Base-by-base conservation (phyloP, 2,888 invertebrate genomes). In the Hypomecis punctinalis region DNA sequence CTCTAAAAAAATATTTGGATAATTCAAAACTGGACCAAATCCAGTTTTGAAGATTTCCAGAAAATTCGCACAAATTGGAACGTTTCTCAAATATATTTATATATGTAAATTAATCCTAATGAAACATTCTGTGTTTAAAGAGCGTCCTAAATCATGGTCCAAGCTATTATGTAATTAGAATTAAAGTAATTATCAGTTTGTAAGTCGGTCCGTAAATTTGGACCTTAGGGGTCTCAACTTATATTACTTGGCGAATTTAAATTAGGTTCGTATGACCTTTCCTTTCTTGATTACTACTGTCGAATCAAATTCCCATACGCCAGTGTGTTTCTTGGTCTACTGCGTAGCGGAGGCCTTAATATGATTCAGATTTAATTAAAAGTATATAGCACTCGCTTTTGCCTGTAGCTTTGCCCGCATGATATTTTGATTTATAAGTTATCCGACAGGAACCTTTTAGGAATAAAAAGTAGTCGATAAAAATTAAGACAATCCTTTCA, bases 171-270 rank as follows among this genome's bases (percentile, higher is more conserved):
- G 40, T 59, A 64, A 64, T 64, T 55, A 40, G 54, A 54, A 47
- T 61, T 60, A 47, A 56, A 61, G 51, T 63, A 63, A 71, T 71
- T 71, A 68, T 61, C 63, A 66, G 58, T 68, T 66, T 23, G 60
- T 64, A 61, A 62, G 60, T 63, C 42, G 35, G 45, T 35, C 45
- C 40, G 53, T 57, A 61, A 65, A 62, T 74, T 68, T 59, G 54
- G 58, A 74, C 86, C 79, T 73, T 45, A 39, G 84, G 84, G 89
- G 79, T 67, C 66, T 69, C 37, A 77, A 78, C 82, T 78, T 85
- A 81, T 83, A 88, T 85, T 85, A 80, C 77, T 82, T 78, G 68
- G 75, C 68, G 68, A 79, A 77, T 82, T 85, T 77, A 76, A 82
- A 83, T 83, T 79, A 72, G 76, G 68, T 75, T 86, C 13, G 40